phyloP scores from a whole-genome alignment of 2,797 vertebrate genomes.

The Microctenopoma lineatum region DNA sequence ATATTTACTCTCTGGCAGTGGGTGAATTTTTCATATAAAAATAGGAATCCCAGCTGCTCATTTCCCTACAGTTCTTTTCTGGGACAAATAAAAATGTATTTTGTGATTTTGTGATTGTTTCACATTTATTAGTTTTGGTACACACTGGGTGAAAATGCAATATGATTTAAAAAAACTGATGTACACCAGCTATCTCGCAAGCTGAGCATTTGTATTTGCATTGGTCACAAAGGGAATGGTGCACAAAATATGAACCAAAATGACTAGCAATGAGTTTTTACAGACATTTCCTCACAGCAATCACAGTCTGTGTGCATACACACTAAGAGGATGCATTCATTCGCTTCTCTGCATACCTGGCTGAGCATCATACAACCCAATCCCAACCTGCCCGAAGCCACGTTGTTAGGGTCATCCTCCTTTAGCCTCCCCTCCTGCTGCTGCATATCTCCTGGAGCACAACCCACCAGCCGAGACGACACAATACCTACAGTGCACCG shows the following conservation, averaged over 20 bases:
- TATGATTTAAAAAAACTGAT: conserved; percentile 8
- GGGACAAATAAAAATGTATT: conserved; percentile 30
- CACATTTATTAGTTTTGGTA: conserved; percentile 9
- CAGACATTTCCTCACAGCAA: conserved; percentile 22
- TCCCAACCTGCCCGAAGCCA: conserved; percentile 36
- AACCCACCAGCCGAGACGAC: conserved; percentile 28
- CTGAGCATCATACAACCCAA: conserved; percentile 51
- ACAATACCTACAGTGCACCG: conserved; percentile 35
- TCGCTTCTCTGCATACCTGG: conserved; percentile 47
- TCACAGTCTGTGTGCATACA: conserved; percentile 24
- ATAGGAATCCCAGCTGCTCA: conserved; percentile 23
- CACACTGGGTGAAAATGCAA: conserved; percentile 9
- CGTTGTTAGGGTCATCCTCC: conserved; percentile 31
- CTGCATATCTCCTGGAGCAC: conserved; percentile 43
- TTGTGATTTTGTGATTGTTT: conserved; percentile 27
- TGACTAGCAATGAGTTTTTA: conserved; percentile 5
- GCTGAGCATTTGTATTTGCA: conserved; percentile 17
- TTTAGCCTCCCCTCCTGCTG: conserved; percentile 35
- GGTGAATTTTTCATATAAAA: conserved; percentile 26
- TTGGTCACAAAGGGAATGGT: conserved; percentile 16
- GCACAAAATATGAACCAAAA: conserved; percentile 4
- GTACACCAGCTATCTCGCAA: not conserved
- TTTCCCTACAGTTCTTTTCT: conserved; percentile 33
- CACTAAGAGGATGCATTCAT: conserved; percentile 22
- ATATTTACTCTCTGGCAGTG: conserved; percentile 51